phyloP scores from a whole-genome alignment of 2,113 vertebrate genomes.

The Garra rufa region DNA sequence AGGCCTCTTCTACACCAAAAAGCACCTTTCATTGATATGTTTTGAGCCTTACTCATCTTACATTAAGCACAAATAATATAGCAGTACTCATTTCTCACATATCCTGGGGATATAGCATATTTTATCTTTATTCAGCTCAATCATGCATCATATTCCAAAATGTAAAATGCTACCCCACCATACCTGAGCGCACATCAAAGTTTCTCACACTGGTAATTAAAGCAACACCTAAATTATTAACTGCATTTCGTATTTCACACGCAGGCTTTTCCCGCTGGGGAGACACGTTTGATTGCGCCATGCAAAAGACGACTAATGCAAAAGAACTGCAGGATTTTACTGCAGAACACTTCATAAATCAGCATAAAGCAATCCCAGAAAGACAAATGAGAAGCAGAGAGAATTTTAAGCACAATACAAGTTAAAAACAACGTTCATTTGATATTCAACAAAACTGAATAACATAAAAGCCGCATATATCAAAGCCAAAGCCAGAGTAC shows the following conservation, averaged over 20 bases:
- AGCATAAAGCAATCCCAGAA: slow-evolving; percentile 16
- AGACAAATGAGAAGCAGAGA: slow-evolving; percentile 1
- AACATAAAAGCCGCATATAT: slow-evolving; percentile 1
- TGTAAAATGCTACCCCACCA: neutral
- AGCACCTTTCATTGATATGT: neutral
- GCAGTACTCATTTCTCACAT: neutral
- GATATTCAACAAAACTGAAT: slow-evolving; percentile 26
- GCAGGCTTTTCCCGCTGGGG: neutral
- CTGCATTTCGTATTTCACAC: neutral
- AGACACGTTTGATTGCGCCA: neutral
- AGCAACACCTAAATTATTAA: slow-evolving; percentile 43
- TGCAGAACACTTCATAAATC: slow-evolving; percentile 8
- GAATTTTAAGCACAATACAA: neutral
- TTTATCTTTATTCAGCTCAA: slow-evolving; percentile 3
- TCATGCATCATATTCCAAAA: neutral
- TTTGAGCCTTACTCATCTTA: neutral
- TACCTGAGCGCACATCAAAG: slow-evolving; percentile 24
- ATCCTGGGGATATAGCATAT: neutral
- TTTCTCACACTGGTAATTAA: slow-evolving; percentile 40
- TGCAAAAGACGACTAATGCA: neutral
- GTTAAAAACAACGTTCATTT: slow-evolving; percentile 24
- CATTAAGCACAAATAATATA: neutral
- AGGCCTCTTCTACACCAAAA: slow-evolving; percentile 1
- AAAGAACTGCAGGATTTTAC: neutral
- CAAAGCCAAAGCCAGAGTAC: slow-evolving; percentile 1